Evolutionary conservation across 53 echinoderm and acorn worm species (phyloP), one percentile per base, ranked within the genome.

Genomic region (Mesocentrotus franciscanus): DNA sequence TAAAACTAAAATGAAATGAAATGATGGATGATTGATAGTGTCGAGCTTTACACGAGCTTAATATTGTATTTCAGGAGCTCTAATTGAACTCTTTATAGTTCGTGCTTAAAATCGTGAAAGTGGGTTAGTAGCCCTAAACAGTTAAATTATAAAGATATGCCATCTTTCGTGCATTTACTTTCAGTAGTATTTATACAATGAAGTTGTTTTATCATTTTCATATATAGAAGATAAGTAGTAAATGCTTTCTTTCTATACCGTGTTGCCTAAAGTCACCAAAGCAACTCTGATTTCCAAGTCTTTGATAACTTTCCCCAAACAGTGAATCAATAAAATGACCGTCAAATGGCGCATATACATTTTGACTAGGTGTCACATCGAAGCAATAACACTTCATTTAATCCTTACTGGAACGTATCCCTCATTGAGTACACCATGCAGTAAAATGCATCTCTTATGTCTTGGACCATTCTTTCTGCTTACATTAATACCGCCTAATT

Each of bases 401-500:
- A 55, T 18, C 59, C 58, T 87, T 59, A 87, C 11, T 87, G 56
- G 58, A 57, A 87, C 39, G 87, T 57, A 87, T 11, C 57, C 58
- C n/a, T 1, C 17, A 27, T 87, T 56, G 87, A 56, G 13, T 29
- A 27, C 36, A 16, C 91, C 22, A 34, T 33, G 27, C 58, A 56
- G 66, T 9, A 91, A 68, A 10, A 66, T 20, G 17, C 35, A 91
- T 16, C 91, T 35, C 66, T 9, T 58, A 10, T 64, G 11, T 35
- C 29, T 62, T 29, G 12, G 7, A 16, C 35, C 66, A 91, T 91
- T 91, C 62, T 32, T 91, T 39, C 56, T 8, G 91, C 91, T 61
- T 7, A 34, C 16, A 75, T 92, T 92, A 74, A 16, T 56, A 49
- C 58, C 58, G 92, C 71, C 56, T 92, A 92, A 92, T 92, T 92